Conservation (phyloP, 2,888 invertebrate genomes). For the Drosophila kambysellisi region DNA sequence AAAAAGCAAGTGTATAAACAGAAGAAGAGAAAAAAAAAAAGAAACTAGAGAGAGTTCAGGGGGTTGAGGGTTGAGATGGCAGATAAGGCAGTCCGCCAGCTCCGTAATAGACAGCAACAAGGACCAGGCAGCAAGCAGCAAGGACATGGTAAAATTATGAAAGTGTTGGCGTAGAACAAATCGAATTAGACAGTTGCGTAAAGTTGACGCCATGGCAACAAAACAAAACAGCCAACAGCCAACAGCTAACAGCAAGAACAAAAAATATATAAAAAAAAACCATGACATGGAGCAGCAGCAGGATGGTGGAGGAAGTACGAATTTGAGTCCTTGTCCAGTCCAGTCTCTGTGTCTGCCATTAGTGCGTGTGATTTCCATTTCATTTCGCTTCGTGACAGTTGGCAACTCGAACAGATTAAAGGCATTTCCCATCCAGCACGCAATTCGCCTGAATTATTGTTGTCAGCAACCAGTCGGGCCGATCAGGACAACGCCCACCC, state of each 20-base stretch:
- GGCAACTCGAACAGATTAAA: slow-evolving; percentile 84
- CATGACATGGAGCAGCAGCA: background rate
- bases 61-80: slow-evolving; percentile 64
- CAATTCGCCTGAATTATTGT: slow-evolving; percentile 79
- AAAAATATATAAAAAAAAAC: background rate
- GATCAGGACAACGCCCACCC: slow-evolving; percentile 24
- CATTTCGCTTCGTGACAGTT: slow-evolving; percentile 84
- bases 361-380: slow-evolving; percentile 82
- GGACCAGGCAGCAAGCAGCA: slow-evolving; percentile 14
- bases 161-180: slow-evolving; percentile 85
- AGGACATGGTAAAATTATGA: slow-evolving; percentile 80
- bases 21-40: slow-evolving; percentile 13
- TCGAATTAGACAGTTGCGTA: slow-evolving; percentile 83
- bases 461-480: slow-evolving; percentile 64
- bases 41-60: slow-evolving; percentile 47
- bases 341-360: slow-evolving; percentile 62
- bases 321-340: slow-evolving; percentile 22
- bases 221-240: slow-evolving; percentile 25
- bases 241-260: slow-evolving; percentile 7
- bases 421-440: slow-evolving; percentile 82
- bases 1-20: slow-evolving; percentile 70
- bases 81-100: slow-evolving; percentile 70
- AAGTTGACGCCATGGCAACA: slow-evolving; percentile 57
- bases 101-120: slow-evolving; percentile 58
- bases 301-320: background rate